Evolutionary conservation across 1,140 invertebrate species (phyloP).

Genomic region (Conus betulinus): DNA sequence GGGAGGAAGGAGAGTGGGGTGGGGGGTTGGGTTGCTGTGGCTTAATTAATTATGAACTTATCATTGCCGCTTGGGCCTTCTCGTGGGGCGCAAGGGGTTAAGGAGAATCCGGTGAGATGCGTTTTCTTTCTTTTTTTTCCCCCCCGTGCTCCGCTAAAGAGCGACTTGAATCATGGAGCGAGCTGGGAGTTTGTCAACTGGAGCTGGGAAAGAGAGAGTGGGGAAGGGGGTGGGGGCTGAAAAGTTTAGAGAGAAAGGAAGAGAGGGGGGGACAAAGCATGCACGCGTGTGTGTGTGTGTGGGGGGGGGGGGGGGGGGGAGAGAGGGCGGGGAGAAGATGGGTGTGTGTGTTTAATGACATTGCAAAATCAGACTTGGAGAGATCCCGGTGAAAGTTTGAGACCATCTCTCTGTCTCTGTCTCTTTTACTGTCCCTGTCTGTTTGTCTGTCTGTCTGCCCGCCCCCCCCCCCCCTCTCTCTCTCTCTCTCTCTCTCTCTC

Average conservation of each 20-base stretch:
- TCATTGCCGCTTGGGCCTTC: neutral
- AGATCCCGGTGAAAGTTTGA: too few relatives aligned
- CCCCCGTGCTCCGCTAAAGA: neutral
- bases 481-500: too few relatives aligned
- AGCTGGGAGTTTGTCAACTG: too few relatives aligned
- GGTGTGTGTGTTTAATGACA: neutral
- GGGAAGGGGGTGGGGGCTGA: neutral
- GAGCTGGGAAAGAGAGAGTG: too few relatives aligned
- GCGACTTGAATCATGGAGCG: too few relatives aligned
- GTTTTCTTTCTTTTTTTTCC: too few relatives aligned
- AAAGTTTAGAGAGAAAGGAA: too few relatives aligned
- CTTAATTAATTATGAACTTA: constrained; percentile 27
- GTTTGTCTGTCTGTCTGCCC: too few relatives aligned
- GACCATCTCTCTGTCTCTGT: too few relatives aligned
- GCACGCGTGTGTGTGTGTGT: neutral
- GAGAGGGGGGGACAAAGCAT: neutral
- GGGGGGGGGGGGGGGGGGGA: neutral
- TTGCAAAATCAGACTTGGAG: too few relatives aligned
- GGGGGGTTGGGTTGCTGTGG: neutral
- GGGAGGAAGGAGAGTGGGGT: neutral
- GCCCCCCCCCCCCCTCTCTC: too few relatives aligned
- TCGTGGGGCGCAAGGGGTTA: neutral
- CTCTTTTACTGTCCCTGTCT: too few relatives aligned
- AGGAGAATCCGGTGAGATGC: neutral
- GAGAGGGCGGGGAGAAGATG: neutral